Base-by-base conservation (phyloP, 2,888 invertebrate species). In the Andrena hattorfiana region DNA sequence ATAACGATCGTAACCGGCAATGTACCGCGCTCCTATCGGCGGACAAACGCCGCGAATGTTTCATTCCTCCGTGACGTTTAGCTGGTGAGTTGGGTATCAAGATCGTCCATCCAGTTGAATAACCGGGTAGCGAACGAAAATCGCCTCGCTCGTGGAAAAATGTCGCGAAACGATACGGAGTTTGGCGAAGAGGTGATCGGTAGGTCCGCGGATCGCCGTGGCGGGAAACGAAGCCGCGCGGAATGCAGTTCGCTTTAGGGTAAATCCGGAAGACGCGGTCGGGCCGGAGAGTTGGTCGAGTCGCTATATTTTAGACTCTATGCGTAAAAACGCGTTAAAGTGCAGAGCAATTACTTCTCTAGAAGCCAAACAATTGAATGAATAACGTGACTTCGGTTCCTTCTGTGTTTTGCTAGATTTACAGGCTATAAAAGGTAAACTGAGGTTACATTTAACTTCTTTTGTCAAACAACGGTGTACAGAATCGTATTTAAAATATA, bases 121-220 rank as follows among this genome's bases (percentile, higher is more conserved):
- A 88, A 90, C 88, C 89, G 86, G 89, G 90, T 89, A 89, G 76
- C 79, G 72, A 60, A n/a, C n/a, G n/a, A 86, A 90, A 90, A 90
- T 85, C 83, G 79, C 60, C 82, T 66, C 77, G 63, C 67, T 59
- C 51, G 49, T 66, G 83, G 70, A 69, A 73, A 82, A 80, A 79
- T 8, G 13, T 71, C 64, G 70, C 81, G 81, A 69, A 77, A 28
- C 49, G 5, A 35, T 26, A 26, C 32, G 67, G 32, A 54, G 13
- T 67, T 51, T 51, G 66, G 16, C 28, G 23, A 28, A 16, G 3
- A 13, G 26, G 7, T 4, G 23, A 1, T 13, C 42, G 48, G 35
- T 10, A 26, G 4, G 59, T 48, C 69, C 69, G 35, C 67, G 67
- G 32, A 60, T 30, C 30, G 30, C 2, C 42, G 42, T 7, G 42